phyloP scores from a whole-genome alignment of 2,888 invertebrate genomes.

The Amaurobius ferox region DNA sequence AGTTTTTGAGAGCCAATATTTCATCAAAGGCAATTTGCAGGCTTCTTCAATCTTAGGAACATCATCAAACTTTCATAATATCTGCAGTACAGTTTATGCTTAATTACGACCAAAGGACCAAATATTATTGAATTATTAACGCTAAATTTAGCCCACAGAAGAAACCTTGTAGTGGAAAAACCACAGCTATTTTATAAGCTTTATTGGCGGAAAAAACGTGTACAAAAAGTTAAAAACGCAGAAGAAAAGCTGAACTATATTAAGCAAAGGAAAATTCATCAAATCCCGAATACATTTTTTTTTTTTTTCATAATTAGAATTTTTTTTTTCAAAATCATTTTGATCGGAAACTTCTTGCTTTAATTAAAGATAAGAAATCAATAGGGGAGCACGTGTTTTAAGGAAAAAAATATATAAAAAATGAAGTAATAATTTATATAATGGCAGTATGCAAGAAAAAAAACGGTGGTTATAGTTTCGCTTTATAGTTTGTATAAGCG shows the following conservation, averaged over 20 bases:
- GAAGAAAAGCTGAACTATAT: background rate
- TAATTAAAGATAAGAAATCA: constrained; percentile 67
- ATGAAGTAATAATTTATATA: constrained; percentile 53
- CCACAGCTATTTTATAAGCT: background rate
- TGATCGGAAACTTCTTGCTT: constrained; percentile 38
- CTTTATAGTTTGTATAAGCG: constrained; percentile 1
- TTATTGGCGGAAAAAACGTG: too few relatives aligned
- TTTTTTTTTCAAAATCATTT: constrained; percentile 33
- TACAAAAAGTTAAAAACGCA: background rate
- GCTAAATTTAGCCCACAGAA: constrained; percentile 29
- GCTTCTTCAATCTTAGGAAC: background rate
- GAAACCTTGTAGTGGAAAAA: constrained; percentile 11
- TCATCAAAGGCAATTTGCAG: too few relatives aligned
- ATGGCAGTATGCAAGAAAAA: background rate
- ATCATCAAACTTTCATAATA: constrained; percentile 20
- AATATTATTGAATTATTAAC: constrained; percentile 57
- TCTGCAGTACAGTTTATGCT: constrained; percentile 13
- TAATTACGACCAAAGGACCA: constrained; percentile 35
- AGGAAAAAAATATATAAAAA: constrained; percentile 12
- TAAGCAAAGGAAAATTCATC: constrained; percentile 59
- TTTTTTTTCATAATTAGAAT: constrained; percentile 23
- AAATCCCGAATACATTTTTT: constrained; percentile 20
- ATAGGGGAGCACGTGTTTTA: constrained; percentile 49
- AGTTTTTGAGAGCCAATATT: background rate
- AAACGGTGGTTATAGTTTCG: background rate